These are phyloP conservation scores for Tribolium castaneum DNA, from an alignment of 1,140 invertebrate species.

Conservation along the genomic window DNA sequence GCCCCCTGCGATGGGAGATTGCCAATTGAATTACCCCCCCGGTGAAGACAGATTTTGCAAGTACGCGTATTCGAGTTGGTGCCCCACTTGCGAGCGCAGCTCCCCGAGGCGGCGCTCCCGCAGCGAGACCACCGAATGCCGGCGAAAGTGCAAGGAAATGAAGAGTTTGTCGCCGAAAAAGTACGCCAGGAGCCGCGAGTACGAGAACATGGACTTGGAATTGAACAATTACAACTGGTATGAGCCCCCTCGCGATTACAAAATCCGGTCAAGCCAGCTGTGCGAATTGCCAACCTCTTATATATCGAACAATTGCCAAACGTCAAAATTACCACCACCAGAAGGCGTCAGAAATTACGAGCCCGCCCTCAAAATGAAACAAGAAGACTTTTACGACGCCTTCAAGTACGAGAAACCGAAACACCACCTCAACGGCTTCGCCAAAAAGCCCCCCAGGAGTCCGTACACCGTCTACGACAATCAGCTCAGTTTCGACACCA, in stretches of 20 bases:
- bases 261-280: constrained; percentile 55
- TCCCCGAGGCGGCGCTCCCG: constrained; percentile 57
- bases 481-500: constrained; percentile 56
- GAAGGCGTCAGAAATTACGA: constrained; percentile 50
- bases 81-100: constrained; percentile 59
- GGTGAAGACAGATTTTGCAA: constrained; percentile 52
- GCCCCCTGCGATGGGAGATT: constrained; percentile 47
- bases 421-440: constrained; percentile 47
- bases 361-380: constrained; percentile 45
- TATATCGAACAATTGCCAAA: constrained; percentile 62
- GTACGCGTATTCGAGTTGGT: constrained; percentile 59
- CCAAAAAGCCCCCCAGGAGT: neutral
- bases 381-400: constrained; percentile 17
- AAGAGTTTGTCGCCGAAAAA: constrained; percentile 59
- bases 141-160: constrained; percentile 58
- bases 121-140: constrained; percentile 59
- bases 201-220: constrained; percentile 61
- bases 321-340: constrained; percentile 48
- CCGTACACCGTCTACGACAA: constrained; percentile 46
- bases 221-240: constrained; percentile 55
- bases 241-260: constrained; percentile 9
- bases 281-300: constrained; percentile 63
- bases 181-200: constrained; percentile 56
- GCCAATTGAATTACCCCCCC: constrained; percentile 40
- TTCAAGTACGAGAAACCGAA: constrained; percentile 33